Evolutionary conservation across 2,113 vertebrate species (phyloP), one percentile per base, ranked within the genome.

Genomic region (Pelecanus crispus): DNA sequence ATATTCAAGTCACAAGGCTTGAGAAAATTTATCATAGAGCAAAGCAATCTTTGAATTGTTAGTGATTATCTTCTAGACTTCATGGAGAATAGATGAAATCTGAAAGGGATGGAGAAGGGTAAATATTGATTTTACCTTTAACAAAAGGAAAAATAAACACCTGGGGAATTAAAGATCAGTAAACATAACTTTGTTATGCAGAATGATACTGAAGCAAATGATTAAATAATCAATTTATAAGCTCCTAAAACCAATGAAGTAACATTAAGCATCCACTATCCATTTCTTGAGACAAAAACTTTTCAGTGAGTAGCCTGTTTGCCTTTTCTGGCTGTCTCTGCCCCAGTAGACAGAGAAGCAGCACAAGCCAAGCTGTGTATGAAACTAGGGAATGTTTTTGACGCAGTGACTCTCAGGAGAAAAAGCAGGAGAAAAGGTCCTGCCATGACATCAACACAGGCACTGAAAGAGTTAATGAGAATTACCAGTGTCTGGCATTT

Each of bases 121-220:
- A 92, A 90, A 91, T 92, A 96, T 85, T 88, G 81, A 94, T 86
- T 40, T 77, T 77, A 45, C 26, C 49, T 73, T 93, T 83, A 77
- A 58, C 62, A 94, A 94, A 84, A 87, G 34, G 21, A 91, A 93
- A 91, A 96, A 86, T 70, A 88, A 95, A 73, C 84, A 96, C 32
- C 25, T 50, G 22, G 10, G 20, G 53, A 86, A 77, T 88, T 93
- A 61, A 44, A 81, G 40, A 85, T 49, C 29, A 56, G 49, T 85
- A 95, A 85, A 81, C 4, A 50, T 42, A 95, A 86, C 8, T 72
- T 93, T 78, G 42, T 89, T 94, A 89, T 88, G 52, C 36, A 88
- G 44, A 75, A 80, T 45, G 15, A 86, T 65, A 55, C 74, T 36
- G 45, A 90, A 90, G 17, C 36, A 77, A 96, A 88, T 62, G 1